phyloP scores from a whole-genome alignment of 2,113 vertebrate genomes.

The Mesembrinibis cayennensis region DNA sequence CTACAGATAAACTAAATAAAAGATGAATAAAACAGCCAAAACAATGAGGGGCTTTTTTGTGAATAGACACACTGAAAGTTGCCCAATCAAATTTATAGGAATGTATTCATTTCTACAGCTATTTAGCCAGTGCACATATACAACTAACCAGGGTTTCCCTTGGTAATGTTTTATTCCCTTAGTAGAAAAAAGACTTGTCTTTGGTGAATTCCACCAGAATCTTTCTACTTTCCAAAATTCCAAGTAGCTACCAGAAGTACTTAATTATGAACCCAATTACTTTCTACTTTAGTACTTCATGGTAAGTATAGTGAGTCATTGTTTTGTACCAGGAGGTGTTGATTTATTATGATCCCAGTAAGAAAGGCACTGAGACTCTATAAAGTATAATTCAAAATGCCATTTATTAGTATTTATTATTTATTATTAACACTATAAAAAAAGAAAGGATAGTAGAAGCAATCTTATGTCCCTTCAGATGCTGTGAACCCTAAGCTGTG shows the following conservation, averaged over 20 bases:
- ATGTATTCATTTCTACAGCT: background rate
- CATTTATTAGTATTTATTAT: background rate
- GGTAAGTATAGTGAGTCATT: background rate
- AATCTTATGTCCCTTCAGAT: background rate
- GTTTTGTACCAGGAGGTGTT: background rate
- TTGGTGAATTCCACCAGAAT: background rate
- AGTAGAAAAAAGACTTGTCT: background rate
- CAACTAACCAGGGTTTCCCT: fast-evolving
- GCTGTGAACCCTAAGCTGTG: background rate
- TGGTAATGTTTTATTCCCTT: background rate
- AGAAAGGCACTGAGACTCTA: background rate
- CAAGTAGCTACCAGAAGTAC: background rate
- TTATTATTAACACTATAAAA: background rate
- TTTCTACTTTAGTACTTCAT: background rate
- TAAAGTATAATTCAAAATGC: background rate
- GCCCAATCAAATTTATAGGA: background rate
- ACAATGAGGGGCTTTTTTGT: background rate
- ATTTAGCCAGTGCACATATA: background rate
- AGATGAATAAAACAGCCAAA: background rate
- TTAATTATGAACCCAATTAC: background rate
- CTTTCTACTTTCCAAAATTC: background rate
- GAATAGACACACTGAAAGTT: background rate
- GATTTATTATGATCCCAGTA: background rate
- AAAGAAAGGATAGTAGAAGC: background rate
- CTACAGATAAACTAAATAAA: background rate